phyloP scores from a whole-genome alignment of 2,797 vertebrate genomes.

The Acomys russatus region DNA sequence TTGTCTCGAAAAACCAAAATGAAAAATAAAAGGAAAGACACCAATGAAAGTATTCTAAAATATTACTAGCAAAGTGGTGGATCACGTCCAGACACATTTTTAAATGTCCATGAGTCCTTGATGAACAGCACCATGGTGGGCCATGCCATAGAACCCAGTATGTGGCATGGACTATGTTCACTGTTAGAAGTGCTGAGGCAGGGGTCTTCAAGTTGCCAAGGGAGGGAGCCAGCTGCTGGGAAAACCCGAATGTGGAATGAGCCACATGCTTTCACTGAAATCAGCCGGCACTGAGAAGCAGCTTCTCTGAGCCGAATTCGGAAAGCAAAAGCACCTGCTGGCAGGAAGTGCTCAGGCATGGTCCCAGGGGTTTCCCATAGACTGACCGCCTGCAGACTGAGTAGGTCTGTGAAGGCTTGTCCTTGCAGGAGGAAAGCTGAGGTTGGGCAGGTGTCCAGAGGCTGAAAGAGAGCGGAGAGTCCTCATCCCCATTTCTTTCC shows the following conservation, averaged over 20 bases:
- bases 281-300: neutral
- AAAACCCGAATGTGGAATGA: slow-evolving; percentile 8
- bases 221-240: slow-evolving; percentile 28
- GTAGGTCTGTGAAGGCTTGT: neutral
- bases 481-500: accelerated
- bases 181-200: neutral
- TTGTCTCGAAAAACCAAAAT: too few species aligned
- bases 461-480: neutral
- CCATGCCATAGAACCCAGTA: neutral
- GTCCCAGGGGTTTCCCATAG: slow-evolving; percentile 32
- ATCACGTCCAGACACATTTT: neutral
- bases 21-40: too few species aligned
- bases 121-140: too few species aligned
- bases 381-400: accelerated
- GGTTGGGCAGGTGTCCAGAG: neutral
- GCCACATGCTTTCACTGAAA: slow-evolving; percentile 90
- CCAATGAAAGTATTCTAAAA: neutral
- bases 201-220: neutral
- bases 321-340: slow-evolving; percentile 72
- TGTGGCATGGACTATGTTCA: neutral
- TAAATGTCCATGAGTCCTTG: too few species aligned
- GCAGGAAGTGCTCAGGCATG: slow-evolving; percentile 64
- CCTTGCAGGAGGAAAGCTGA: accelerated
- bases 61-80: neutral
- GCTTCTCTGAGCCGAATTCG: slow-evolving; percentile 66